Evolutionary conservation across 2,113 vertebrate species (phyloP), one percentile per base, ranked within the genome.

Genomic region (Irena cyanogastra): DNA sequence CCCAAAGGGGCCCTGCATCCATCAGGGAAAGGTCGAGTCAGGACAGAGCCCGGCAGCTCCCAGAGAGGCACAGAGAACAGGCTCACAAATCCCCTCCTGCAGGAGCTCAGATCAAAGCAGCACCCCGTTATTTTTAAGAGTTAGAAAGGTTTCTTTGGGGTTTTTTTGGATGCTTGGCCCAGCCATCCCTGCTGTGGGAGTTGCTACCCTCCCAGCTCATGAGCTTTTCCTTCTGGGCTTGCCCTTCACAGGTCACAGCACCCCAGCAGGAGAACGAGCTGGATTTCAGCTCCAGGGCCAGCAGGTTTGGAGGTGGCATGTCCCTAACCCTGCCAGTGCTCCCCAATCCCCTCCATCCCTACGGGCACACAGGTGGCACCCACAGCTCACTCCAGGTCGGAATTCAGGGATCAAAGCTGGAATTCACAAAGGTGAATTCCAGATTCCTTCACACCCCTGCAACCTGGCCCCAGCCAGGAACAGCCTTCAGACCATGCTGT

Each of bases 361-460:
- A 2, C 0, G 7, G 88, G 77, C 75, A 56, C 47, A 19, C 7
- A 2, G 20, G 44, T 11, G 42, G 78, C 4, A 1, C 52, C 5
- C 23, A 1, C 19, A 7, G 80, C 68, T 49, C 28, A 0, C 13
- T 14, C 44, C 1, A 0, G 1, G 35, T 16, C 0, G 7, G 19
- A 50, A 86, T 21, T 17, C 26, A 54, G 65, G 9, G 11, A 22
- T 11, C 37, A 13, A 6, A 71, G 71, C 11, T 3, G 9, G 6
- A n/a, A n/a, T n/a, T n/a, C n/a, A n/a, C n/a, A n/a, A n/a, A 76
- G 56, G 45, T 7, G 26, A 28, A 68, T 28, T 24, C 53, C 75
- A 23, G 1, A 2, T 17, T 23, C 9, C 8, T 31, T 54, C 4
- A 0, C n/a, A 31, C 2, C 42, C 10, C 1, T 4, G 16, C 22